Evolutionary conservation across 2,888 invertebrate genomes (phyloP).

Genomic region (Noctua janthe): DNA sequence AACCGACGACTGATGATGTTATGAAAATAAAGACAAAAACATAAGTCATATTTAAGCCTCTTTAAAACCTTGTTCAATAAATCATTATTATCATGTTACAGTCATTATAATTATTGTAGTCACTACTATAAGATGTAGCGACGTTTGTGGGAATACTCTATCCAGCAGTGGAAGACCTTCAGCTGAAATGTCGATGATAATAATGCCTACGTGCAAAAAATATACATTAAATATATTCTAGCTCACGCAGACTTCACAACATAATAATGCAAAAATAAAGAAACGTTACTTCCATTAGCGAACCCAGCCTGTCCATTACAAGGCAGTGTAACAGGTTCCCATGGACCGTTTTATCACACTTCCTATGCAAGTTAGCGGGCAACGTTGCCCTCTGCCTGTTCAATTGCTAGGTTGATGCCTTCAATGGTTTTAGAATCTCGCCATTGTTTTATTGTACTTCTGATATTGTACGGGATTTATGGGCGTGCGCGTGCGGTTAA

Average conservation of each 20-base stretch:
- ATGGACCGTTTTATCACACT: conserved; percentile 79
- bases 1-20: background rate
- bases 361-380: conserved; percentile 72
- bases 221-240: background rate
- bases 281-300: background rate
- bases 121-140: background rate
- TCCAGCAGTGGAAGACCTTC: background rate
- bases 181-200: background rate
- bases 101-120: background rate
- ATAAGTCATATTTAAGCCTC: background rate
- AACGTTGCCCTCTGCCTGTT: conserved; percentile 63
- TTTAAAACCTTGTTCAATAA: background rate
- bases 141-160: background rate
- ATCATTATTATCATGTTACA: background rate
- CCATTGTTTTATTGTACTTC: conserved; percentile 69
- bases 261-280: background rate
- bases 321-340: conserved; percentile 67
- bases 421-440: conserved; percentile 63
- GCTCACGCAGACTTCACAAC: background rate
- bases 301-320: conserved; percentile 39
- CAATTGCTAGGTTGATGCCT: conserved; percentile 61
- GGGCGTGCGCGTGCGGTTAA: conserved; percentile 45
- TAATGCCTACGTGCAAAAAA: background rate
- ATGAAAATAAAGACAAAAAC: conserved; percentile 1
- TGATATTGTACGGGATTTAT: conserved; percentile 58